phyloP scores from a whole-genome alignment of 2,113 vertebrate species.

The Uria lomvia region DNA sequence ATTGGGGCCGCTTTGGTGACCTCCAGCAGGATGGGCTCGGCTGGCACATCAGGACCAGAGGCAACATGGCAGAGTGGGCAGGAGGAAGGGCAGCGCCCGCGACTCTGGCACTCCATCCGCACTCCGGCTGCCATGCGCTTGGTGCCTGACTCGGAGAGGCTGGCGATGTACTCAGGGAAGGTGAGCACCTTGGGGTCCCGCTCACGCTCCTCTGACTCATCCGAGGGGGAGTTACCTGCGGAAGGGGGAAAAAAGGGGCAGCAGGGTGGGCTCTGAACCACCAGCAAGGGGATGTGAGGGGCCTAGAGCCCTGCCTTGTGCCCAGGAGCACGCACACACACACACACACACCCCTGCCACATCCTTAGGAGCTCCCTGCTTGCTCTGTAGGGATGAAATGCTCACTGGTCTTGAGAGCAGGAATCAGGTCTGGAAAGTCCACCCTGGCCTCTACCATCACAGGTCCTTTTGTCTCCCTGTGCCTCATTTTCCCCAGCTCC shows the following conservation, averaged over 20 bases:
- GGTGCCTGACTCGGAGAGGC: slow-evolving; percentile 90
- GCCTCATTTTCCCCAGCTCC: neutral
- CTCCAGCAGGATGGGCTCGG: slow-evolving; percentile 90
- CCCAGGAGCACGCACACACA: neutral
- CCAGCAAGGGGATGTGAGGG: rapidly evolving
- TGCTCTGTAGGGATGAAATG: neutral
- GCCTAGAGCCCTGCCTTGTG: neutral
- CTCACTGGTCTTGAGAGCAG: neutral
- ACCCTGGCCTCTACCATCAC: rapidly evolving
- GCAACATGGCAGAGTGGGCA: slow-evolving; percentile 91
- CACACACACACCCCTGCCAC: too few relatives aligned
- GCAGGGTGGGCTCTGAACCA: neutral
- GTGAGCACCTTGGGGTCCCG: slow-evolving; percentile 91
- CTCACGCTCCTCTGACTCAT: slow-evolving; percentile 94
- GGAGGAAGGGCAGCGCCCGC: slow-evolving; percentile 89
- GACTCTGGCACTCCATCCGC: slow-evolving; percentile 93
- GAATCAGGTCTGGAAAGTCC: neutral
- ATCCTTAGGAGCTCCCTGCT: neutral
- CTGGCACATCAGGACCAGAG: slow-evolving; percentile 70
- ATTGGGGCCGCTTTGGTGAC: slow-evolving; percentile 92
- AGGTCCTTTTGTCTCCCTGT: neutral
- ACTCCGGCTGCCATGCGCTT: slow-evolving; percentile 90
- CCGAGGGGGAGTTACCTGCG: slow-evolving; percentile 93
- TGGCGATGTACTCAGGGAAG: slow-evolving; percentile 92
- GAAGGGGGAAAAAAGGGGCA: neutral